phyloP scores from a whole-genome alignment of 2,888 invertebrate genomes.

The Latrodectus hesperus region DNA sequence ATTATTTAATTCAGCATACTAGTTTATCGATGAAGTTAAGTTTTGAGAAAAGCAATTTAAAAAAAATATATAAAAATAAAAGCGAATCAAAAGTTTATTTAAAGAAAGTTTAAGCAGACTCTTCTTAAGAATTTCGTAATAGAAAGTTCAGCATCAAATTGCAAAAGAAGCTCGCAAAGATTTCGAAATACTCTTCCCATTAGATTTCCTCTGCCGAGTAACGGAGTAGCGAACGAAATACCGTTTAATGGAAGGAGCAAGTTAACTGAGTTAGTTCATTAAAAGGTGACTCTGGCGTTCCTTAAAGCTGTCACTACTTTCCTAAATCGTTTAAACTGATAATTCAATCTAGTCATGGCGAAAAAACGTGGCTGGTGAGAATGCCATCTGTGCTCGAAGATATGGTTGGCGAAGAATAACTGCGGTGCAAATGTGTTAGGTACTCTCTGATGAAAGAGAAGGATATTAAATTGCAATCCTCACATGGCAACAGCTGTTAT shows the following conservation, averaged over 20 bases:
- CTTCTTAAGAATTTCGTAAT: background rate
- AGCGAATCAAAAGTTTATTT: too few species aligned
- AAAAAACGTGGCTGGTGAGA: conserved; percentile 9
- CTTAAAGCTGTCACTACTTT: conserved; percentile 33
- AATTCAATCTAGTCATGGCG: conserved; percentile 28
- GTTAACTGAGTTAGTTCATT: conserved; percentile 24
- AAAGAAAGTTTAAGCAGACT: background rate
- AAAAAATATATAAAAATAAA: too few species aligned
- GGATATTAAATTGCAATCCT: conserved; percentile 43
- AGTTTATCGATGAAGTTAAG: too few species aligned
- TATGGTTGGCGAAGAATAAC: background rate
- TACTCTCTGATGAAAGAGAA: conserved; percentile 18
- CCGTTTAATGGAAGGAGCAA: conserved; percentile 30
- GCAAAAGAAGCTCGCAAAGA: background rate
- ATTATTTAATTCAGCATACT: too few species aligned
- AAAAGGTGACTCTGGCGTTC: conserved; percentile 8
- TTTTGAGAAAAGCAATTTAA: too few species aligned
- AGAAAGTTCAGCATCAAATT: conserved; percentile 1
- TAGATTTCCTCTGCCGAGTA: background rate
- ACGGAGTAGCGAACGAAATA: background rate
- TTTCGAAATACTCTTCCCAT: background rate
- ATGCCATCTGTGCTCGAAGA: conserved; percentile 23
- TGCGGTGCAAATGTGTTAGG: background rate
- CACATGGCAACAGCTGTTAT: conserved; percentile 32
- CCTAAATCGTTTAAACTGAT: conserved; percentile 38